A percentile compares a stretch with the other conserved stretches of the same genome.
Evolutionary conservation across 2,888 invertebrate species (phyloP).

Genomic region (Encarsia formosa): DNA sequence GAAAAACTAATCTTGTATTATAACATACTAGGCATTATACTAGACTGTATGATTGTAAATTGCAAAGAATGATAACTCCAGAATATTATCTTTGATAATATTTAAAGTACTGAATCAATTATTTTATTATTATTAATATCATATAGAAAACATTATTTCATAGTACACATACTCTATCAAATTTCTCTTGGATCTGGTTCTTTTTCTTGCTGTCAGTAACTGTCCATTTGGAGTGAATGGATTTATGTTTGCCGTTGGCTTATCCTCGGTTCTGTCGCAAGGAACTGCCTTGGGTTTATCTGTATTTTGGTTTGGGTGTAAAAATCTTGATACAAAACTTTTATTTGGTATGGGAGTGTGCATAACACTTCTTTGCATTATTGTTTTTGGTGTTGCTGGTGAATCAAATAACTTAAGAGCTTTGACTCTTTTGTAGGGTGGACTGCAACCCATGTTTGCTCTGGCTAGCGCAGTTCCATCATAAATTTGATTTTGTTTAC

Average conservation of each 20-base stretch:
- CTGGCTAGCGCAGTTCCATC: conserved; percentile 36
- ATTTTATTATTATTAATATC: too few relatives aligned
- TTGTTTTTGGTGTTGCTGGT: conserved; percentile 80
- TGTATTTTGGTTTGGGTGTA: conserved; percentile 34
- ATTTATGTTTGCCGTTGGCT: conserved; percentile 73
- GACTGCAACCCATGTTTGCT: conserved; percentile 52
- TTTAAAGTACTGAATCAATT: too few relatives aligned
- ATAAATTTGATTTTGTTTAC: conserved; percentile 9
- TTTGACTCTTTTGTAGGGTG: conserved; percentile 60
- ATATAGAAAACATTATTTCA: too few relatives aligned
- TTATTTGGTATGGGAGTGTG: conserved; percentile 57
- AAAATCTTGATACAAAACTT: conserved; percentile 38
- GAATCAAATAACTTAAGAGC: conserved; percentile 74
- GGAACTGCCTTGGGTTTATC: conserved; percentile 53
- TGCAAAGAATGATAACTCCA: too few relatives aligned
- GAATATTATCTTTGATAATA: too few relatives aligned
- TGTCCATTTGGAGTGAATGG: conserved; percentile 79
- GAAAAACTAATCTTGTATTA: too few relatives aligned
- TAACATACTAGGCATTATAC: too few relatives aligned
- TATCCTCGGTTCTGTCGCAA: conserved; percentile 50
- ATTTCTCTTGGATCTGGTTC: conserved; percentile 62
- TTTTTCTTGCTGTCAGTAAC: conserved; percentile 65
- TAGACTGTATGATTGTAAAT: too few relatives aligned
- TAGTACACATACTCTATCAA: conserved; percentile 43
- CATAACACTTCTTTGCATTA: conserved; percentile 67